A percentile compares a stretch with the other conserved stretches of the same genome.
These are phyloP conservation scores for Drosophila flavopinicola DNA, from an alignment of 2,888 invertebrate species.

Conservation along the genomic window DNA sequence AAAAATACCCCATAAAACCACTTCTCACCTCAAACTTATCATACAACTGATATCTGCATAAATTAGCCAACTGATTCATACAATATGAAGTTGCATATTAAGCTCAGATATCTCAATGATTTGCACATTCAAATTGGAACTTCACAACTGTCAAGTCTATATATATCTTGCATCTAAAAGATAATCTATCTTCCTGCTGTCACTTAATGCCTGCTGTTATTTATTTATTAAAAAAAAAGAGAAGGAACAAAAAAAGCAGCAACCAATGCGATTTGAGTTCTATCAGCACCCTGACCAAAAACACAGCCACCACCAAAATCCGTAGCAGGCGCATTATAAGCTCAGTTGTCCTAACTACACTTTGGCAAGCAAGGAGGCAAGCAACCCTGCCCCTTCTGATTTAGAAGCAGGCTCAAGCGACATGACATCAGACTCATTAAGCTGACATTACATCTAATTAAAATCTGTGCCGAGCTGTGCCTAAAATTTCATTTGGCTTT, in stretches of 20 bases:
- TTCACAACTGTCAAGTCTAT: constrained; percentile 26
- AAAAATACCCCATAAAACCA: too few relatives aligned
- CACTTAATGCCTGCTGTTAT: constrained; percentile 23
- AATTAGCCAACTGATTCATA: not conserved
- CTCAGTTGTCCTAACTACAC: constrained; percentile 23
- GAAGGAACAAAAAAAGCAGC: not conserved
- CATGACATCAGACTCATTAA: constrained; percentile 61
- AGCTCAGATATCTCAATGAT: too few relatives aligned
- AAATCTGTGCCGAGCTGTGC: constrained; percentile 50
- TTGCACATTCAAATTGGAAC: constrained; percentile 20
- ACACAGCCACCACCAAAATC: constrained; percentile 9
- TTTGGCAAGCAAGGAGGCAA: constrained; percentile 13
- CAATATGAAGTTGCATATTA: too few relatives aligned
- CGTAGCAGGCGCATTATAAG: not conserved
- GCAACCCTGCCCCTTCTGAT: not conserved
- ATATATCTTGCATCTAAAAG: not conserved
- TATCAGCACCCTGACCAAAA: constrained; percentile 6
- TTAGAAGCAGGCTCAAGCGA: constrained; percentile 6
- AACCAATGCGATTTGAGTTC: not conserved
- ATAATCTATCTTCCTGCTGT: constrained; percentile 33
- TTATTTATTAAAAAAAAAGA: constrained; percentile 1
- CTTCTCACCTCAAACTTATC: not conserved
- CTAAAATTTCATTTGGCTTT: constrained; percentile 55
- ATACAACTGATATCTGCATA: not conserved
- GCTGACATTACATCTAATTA: constrained; percentile 70